Evolutionary conservation across 2,888 invertebrate species (phyloP).

Genomic region (Caenorhabditis parvicauda): DNA sequence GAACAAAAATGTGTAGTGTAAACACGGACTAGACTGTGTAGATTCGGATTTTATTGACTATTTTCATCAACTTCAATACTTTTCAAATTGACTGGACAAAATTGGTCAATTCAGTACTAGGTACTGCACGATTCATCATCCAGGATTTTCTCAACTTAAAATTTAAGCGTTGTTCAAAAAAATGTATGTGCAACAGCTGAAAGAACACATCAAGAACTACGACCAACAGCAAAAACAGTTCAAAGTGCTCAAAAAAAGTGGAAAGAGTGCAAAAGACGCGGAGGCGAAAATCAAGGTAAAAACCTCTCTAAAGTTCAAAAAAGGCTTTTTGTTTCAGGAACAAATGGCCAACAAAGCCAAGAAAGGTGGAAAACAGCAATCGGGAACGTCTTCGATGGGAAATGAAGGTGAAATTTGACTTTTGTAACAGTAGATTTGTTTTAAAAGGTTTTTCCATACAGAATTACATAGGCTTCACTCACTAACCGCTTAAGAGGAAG

Average conservation of each 20-base stretch:
- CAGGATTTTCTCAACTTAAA: no score
- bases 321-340: slow-evolving; percentile 1
- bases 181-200: slow-evolving; percentile 92
- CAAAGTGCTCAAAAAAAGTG: slow-evolving; percentile 93
- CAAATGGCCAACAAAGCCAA: slow-evolving; percentile 34
- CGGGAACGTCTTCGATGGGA: slow-evolving; percentile 19
- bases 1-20: no score
- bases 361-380: slow-evolving; percentile 33
- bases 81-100: no score
- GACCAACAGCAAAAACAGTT: slow-evolving; percentile 95
- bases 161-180: slow-evolving; percentile 79
- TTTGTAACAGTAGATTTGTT: background rate
- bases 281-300: slow-evolving; percentile 52
- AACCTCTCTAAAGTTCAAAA: background rate
- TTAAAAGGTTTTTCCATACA: no score
- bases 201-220: slow-evolving; percentile 91
- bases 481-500: no score
- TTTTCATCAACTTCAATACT: no score
- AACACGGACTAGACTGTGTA: no score
- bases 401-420: slow-evolving; percentile 24
- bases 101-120: no score
- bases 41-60: no score
- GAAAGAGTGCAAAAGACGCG: slow-evolving; percentile 90
- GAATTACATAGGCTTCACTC: no score
- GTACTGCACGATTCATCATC: no score